Base-by-base conservation (phyloP, 2,888 invertebrate genomes). In the Sinohyriopsis cumingii region DNA sequence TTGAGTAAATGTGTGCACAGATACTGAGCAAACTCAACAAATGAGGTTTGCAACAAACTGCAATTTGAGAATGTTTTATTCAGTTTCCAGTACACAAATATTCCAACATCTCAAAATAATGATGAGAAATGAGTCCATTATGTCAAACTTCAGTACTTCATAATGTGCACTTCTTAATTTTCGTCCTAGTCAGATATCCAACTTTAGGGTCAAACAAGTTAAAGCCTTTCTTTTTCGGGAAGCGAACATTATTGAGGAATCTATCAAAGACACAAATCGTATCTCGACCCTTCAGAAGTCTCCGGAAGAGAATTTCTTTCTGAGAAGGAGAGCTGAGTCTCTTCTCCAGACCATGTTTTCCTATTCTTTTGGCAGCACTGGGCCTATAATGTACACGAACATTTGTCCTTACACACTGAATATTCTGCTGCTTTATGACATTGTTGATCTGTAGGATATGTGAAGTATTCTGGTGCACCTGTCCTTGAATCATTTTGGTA, bases 271-370 rank as follows among this genome's bases (percentile, higher is more conserved):
- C 72, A 20, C 79, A 76, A 22, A 85, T 65, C 33, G 68, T 65
- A 62, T 73, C 67, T 28, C 78, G 68, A 28, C 84, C 84, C 73
- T 81, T 84, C 7, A 87, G 64, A 67, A 80, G 67, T 67, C 80
- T 78, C 15, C 82, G 71, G 75, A 82, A 83, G 25, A 87, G 64
- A 24, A 83, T 72, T 69, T 81, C 79, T 55, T 82, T 73, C 53
- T 83, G 82, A 6, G 78, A 64, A 45, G 67, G 65, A 9, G 76
- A 72, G 28, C 65, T 65, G 5, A 86, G 73, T 61, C 81, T 71
- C 54, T 72, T 77, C 63, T 86, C 83, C 5, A 85, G 73, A 55
- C 84, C 83, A 76, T 83, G 79, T 73, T 84, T 86, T 63, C 81
- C 82, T 54, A 84, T 82, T 15, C 86, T 71, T 63, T 83, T 84